These are phyloP conservation scores for Eremophila alpestris DNA, from an alignment of 2,797 vertebrate genomes.

Conservation along the genomic window DNA sequence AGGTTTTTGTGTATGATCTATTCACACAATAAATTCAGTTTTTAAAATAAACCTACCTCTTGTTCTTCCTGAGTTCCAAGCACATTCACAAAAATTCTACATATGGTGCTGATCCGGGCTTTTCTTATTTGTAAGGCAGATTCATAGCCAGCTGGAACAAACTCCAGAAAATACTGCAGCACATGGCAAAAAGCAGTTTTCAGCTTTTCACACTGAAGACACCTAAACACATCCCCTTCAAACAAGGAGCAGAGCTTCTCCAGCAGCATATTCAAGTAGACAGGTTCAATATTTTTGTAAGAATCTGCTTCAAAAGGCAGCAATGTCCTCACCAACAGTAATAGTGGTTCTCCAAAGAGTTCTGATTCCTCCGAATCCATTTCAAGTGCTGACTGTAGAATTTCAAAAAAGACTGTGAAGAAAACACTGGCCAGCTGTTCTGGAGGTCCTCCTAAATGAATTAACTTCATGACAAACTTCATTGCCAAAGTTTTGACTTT, in stretches of 20 bases:
- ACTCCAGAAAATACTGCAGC: conserved; percentile 85
- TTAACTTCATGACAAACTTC: conserved; percentile 80
- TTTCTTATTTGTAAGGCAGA: conserved; percentile 81
- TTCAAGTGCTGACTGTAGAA: conserved; percentile 78
- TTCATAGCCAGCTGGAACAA: conserved; percentile 85
- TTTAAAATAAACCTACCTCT: conserved; percentile 78
- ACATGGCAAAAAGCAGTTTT: conserved; percentile 84
- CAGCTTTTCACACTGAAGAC: conserved; percentile 78
- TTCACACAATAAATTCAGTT: not conserved
- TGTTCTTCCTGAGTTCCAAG: conserved; percentile 84
- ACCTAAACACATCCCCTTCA: conserved; percentile 71
- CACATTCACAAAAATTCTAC: conserved; percentile 78
- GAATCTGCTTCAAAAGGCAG: conserved; percentile 78
- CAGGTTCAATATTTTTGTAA: conserved; percentile 80
- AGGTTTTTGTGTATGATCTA: not conserved
- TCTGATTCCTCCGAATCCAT: conserved; percentile 66
- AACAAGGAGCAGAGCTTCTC: conserved; percentile 84
- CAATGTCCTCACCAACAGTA: conserved; percentile 80
- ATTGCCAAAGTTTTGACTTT: conserved; percentile 81
- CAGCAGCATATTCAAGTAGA: conserved; percentile 87
- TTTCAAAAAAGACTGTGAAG: conserved; percentile 83
- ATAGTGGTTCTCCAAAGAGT: conserved; percentile 81
- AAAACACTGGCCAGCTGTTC: conserved; percentile 82
- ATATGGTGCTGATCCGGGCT: conserved; percentile 80
- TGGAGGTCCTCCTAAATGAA: conserved; percentile 86